These are phyloP conservation scores for Acipenser ruthenus DNA, from an alignment of 2,797 vertebrate species.

Conservation along the genomic window DNA sequence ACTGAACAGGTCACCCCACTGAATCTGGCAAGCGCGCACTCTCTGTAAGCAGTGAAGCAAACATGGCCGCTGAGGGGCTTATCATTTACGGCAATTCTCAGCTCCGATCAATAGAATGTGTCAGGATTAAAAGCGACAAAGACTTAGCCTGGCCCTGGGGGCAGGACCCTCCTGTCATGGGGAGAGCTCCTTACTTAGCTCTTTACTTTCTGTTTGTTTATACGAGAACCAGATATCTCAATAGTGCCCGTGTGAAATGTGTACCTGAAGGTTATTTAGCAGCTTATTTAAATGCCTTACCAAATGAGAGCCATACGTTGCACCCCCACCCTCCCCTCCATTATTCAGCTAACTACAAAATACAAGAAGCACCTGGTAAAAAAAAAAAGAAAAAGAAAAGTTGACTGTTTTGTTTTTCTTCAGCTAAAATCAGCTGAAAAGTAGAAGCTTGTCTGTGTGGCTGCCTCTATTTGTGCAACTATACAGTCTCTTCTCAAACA, in stretches of 20 bases:
- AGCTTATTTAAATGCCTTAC: too few relatives aligned
- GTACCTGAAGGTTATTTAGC: not conserved
- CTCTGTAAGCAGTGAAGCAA: not conserved
- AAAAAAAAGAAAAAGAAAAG: not conserved
- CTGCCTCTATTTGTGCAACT: too few relatives aligned
- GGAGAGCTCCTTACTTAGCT: slow-evolving; percentile 47
- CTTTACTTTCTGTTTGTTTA: slow-evolving; percentile 61
- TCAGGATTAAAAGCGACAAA: slow-evolving; percentile 61
- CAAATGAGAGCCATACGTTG: too few relatives aligned
- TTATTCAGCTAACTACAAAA: too few relatives aligned
- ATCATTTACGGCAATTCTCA: slow-evolving; percentile 51
- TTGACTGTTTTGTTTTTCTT: too few relatives aligned
- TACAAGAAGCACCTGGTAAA: too few relatives aligned
- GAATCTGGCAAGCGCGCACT: slow-evolving; percentile 24
- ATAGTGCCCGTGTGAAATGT: not conserved
- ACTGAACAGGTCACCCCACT: too few relatives aligned
- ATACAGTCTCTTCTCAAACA: too few relatives aligned
- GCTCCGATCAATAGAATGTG: slow-evolving; percentile 47
- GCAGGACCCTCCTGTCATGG: slow-evolving; percentile 49
- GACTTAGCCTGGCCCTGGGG: slow-evolving; percentile 52
- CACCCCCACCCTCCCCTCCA: not conserved
- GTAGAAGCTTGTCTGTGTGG: too few relatives aligned
- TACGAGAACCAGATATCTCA: slow-evolving; percentile 31
- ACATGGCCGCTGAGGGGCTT: slow-evolving; percentile 40
- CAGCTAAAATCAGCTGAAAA: too few relatives aligned